Evolutionary conservation across 2,888 invertebrate species (phyloP), one percentile per base, ranked within the genome.

Genomic region (Drosophila neonasuta): DNA sequence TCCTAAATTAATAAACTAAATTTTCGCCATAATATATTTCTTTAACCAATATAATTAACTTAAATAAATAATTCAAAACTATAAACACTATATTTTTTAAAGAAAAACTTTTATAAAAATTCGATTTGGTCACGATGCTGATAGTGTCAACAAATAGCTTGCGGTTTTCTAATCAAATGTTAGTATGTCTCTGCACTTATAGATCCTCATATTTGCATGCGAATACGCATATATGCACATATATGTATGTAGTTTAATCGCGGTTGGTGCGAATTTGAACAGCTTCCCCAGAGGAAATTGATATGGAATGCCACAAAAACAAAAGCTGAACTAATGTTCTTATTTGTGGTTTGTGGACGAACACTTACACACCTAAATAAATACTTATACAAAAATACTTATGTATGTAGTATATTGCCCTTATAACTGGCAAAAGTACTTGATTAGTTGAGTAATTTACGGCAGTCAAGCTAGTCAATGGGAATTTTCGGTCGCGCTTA

Each of bases 241-340:
- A 6, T 24, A n/a, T 5, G 13, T 48, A 34, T 50, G 13, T 36
- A 32, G n/a, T 5, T 42, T 42, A 41, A 36, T 44, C 39, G 66
- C 52, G 32, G 36, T 17, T 57, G 13, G 13, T 30, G 13, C 46
- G 60, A 68, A 79, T 77, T 82, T 79, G 42, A 64, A 66, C 65
- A 75, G 74, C 71, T 80, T 79, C 84, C 60, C 56, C 65, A 5
- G 54, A 50, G 75, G 63, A 73, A 83, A 65, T 57, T 52, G 80
- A 79, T 80, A 74, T 65, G 55, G 52, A 17, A 42, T 54, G 49
- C 29, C 45, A 58, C 62, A 42, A 59, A 68, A 50, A 55, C 30
- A 10, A 41, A 54, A 36, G 39, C 32, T 41, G n/a, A 55, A 24
- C 20, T 32, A 49, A 48, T 24, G 34, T 55, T 48, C 17, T 55